Evolutionary conservation across 2,888 invertebrate genomes (phyloP).

Genomic region (Cephus runcator): DNA sequence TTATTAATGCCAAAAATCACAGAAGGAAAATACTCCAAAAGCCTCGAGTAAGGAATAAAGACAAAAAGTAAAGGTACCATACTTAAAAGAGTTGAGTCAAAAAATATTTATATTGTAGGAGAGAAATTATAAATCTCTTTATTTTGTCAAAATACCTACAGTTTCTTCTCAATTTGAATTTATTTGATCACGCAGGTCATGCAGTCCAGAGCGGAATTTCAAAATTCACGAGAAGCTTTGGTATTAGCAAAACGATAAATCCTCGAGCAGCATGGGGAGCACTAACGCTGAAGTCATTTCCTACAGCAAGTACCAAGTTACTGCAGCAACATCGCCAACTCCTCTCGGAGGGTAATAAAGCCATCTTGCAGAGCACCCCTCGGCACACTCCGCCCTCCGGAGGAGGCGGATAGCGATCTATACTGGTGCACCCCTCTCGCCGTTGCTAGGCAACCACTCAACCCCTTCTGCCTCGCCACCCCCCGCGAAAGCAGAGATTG

Average conservation of each 20-base stretch:
- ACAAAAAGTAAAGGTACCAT: background rate
- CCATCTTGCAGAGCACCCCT: constrained; percentile 60
- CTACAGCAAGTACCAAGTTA: constrained; percentile 50
- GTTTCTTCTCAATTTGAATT: background rate
- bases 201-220: background rate
- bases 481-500: constrained; percentile 50
- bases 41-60: background rate
- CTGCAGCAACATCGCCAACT: constrained; percentile 51
- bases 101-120: background rate
- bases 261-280: constrained; percentile 26
- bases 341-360: constrained; percentile 40
- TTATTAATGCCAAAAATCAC: background rate
- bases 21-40: background rate
- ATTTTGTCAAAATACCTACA: background rate
- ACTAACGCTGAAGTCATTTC: constrained; percentile 50
- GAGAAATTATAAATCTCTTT: background rate
- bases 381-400: constrained; percentile 38
- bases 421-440: constrained; percentile 52
- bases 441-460: constrained; percentile 58
- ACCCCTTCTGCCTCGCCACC: constrained; percentile 43
- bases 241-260: constrained; percentile 50
- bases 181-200: background rate
- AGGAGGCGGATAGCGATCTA: constrained; percentile 56
- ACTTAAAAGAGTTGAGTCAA: background rate
- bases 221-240: background rate